Evolutionary conservation across 2,888 invertebrate genomes (phyloP).

Genomic region (Melieria crassipennis): DNA sequence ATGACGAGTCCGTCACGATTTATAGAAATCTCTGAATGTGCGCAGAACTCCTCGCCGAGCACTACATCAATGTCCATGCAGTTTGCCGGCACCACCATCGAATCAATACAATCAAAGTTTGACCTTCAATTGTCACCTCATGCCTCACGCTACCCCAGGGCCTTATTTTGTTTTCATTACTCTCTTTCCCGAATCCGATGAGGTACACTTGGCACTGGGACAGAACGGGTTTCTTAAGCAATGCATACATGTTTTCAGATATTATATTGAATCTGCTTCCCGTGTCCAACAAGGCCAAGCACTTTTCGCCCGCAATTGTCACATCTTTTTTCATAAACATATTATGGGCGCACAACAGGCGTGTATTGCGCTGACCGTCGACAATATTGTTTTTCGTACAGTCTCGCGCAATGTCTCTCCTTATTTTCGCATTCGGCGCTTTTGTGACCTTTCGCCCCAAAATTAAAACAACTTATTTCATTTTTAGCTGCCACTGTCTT

Average conservation of each 20-base stretch:
- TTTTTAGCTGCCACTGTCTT: too few relatives aligned
- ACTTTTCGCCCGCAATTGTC: neutral
- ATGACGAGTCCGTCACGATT: constrained; percentile 24
- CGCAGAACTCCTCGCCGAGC: constrained; percentile 31
- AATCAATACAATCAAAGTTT: constrained; percentile 14
- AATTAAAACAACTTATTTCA: constrained; percentile 29
- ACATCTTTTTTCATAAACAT: constrained; percentile 24
- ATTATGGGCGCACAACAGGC: neutral
- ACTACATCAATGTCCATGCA: constrained; percentile 31
- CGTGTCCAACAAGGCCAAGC: constrained; percentile 29
- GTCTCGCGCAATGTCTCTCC: constrained; percentile 25
- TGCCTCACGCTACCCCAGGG: constrained; percentile 4
- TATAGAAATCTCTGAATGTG: constrained; percentile 25
- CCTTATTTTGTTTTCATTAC: constrained; percentile 11
- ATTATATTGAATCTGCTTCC: constrained; percentile 29
- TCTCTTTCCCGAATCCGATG: constrained; percentile 4
- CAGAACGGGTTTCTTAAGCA: too few relatives aligned
- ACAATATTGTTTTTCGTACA: neutral
- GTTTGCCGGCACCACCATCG: constrained; percentile 3
- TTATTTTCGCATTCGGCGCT: constrained; percentile 33
- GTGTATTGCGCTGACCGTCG: neutral
- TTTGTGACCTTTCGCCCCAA: constrained; percentile 36
- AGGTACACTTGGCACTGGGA: neutral
- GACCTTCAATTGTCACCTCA: neutral
- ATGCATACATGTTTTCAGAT: too few relatives aligned